These are phyloP conservation scores for Leucoraja erinaceus DNA, from an alignment of 2,113 vertebrate species.

Conservation along the genomic window DNA sequence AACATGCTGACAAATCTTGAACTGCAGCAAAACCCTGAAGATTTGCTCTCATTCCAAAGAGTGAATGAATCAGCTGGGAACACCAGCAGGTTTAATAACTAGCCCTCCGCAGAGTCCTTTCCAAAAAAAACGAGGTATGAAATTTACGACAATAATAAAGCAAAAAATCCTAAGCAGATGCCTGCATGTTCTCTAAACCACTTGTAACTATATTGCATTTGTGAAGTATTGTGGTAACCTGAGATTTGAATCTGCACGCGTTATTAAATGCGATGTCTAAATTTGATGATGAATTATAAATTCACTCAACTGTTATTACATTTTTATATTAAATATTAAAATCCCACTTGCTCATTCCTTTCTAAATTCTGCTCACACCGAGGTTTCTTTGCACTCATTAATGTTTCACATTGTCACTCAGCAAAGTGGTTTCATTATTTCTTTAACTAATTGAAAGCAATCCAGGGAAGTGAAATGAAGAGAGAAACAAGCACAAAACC, in stretches of 20 bases:
- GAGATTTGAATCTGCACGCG: conserved; percentile 31
- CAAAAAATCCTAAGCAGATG: conserved; percentile 15
- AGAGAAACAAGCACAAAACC: not conserved
- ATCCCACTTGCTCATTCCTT: conserved; percentile 16
- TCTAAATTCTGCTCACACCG: conserved; percentile 26
- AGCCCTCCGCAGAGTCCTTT: conserved; percentile 3
- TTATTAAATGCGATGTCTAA: conserved; percentile 34
- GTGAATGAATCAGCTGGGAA: not conserved
- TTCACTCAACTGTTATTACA: conserved; percentile 38
- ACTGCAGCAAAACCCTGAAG: not conserved
- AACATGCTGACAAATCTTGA: not conserved
- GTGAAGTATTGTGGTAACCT: conserved; percentile 22
- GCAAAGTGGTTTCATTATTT: conserved; percentile 36
- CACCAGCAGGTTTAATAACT: not conserved
- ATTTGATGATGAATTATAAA: conserved; percentile 35
- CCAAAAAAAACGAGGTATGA: not conserved
- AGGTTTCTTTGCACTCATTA: conserved; percentile 12
- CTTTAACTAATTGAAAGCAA: conserved; percentile 17
- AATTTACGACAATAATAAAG: conserved; percentile 24
- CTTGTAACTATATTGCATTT: conserved; percentile 26
- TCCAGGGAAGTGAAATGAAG: not conserved
- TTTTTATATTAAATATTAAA: conserved; percentile 39
- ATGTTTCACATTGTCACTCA: conserved; percentile 28
- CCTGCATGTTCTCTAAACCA: not conserved
- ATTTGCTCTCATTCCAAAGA: not conserved